phyloP scores from a whole-genome alignment of 2,113 vertebrate species.

The Puffinus mauretanicus region DNA sequence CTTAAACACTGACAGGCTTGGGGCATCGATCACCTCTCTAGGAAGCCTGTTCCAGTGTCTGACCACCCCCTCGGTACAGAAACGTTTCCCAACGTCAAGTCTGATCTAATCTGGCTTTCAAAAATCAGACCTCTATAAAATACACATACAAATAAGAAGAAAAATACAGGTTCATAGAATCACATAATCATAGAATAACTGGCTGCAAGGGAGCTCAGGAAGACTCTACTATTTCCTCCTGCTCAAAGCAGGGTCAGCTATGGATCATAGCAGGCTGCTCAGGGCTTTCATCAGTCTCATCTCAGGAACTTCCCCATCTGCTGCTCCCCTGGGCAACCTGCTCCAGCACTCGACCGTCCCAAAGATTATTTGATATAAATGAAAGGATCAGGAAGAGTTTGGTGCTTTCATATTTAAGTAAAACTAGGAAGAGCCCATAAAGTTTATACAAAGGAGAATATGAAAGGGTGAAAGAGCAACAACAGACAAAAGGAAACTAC shows the following conservation, averaged over 20 bases:
- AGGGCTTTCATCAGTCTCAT: neutral
- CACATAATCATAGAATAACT: neutral
- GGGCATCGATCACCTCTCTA: neutral
- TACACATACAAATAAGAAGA: neutral
- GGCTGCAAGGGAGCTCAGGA: neutral
- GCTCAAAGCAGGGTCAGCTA: neutral
- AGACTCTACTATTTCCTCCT: neutral
- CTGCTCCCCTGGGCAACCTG: neutral
- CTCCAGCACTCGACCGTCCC: neutral
- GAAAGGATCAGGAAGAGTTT: neutral
- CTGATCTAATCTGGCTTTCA: neutral
- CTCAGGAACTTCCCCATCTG: neutral
- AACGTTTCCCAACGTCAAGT: neutral
- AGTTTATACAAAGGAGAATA: neutral
- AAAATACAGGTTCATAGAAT: neutral
- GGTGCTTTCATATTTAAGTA: neutral
- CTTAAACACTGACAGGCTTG: neutral
- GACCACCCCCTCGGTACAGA: neutral
- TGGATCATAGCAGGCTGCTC: neutral
- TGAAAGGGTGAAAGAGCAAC: neutral
- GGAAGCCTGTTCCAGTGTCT: neutral
- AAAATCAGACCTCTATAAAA: neutral
- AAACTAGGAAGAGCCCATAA: neutral
- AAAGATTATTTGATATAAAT: neutral
- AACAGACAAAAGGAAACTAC: neutral